These are phyloP conservation scores for Tethea ocularis DNA, from an alignment of 2,888 invertebrate genomes.

Conservation along the genomic window DNA sequence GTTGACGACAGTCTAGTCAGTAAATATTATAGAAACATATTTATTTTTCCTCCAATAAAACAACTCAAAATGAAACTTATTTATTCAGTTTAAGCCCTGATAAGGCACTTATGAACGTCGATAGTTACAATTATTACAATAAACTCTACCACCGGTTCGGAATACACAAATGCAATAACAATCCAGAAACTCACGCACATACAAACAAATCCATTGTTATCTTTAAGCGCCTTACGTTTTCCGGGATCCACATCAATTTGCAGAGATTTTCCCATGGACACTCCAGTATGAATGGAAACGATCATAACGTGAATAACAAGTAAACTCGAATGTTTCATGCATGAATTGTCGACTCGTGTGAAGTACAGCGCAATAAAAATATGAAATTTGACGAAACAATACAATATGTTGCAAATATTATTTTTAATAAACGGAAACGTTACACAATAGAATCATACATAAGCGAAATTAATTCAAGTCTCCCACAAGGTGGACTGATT, in stretches of 20 bases:
- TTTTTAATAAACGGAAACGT: background rate
- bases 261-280: background rate
- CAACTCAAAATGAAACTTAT: too few relatives aligned
- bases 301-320: background rate
- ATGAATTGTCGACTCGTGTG: background rate
- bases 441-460: background rate
- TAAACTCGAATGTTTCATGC: background rate
- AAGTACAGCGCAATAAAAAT: background rate
- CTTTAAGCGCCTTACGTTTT: background rate
- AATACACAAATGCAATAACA: too few relatives aligned
- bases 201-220: background rate
- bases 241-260: background rate
- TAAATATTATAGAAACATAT: too few relatives aligned
- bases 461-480: too few relatives aligned
- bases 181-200: too few relatives aligned
- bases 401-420: background rate
- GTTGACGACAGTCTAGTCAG: too few relatives aligned
- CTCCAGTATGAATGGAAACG: background rate
- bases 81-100: too few relatives aligned
- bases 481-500: too few relatives aligned
- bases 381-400: background rate
- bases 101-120: too few relatives aligned
- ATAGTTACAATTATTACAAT: too few relatives aligned
- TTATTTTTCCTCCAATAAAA: too few relatives aligned
- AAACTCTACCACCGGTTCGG: too few relatives aligned